phyloP scores from a whole-genome alignment of 2,888 invertebrate genomes.

The Capitulum mitella region DNA sequence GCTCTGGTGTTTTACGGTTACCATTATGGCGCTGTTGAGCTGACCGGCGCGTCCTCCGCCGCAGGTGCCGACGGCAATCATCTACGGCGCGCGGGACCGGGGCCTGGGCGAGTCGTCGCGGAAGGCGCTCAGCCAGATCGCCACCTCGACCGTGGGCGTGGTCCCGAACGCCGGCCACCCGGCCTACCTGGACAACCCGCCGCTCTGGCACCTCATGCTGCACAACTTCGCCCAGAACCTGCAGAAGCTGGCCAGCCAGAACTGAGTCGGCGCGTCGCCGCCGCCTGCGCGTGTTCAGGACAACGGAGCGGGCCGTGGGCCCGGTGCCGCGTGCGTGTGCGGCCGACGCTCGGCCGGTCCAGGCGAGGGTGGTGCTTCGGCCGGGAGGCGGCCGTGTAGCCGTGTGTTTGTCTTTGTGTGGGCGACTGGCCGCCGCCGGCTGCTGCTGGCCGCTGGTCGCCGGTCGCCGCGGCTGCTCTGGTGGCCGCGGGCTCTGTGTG shows the following conservation, averaged over 20 bases:
- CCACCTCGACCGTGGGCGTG: conserved; percentile 41
- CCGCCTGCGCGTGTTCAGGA: neutral
- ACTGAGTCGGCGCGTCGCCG: neutral
- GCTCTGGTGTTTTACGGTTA: too few relatives aligned
- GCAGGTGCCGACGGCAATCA: conserved; percentile 46
- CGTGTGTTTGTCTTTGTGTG: neutral
- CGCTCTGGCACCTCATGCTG: conserved; percentile 44
- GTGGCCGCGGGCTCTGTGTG: too few relatives aligned
- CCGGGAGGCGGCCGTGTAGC: too few relatives aligned
- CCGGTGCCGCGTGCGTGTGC: neutral
- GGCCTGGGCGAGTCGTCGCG: conserved; percentile 41
- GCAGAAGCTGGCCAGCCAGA: neutral
- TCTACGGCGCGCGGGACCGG: conserved; percentile 47
- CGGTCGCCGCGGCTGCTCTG: neutral
- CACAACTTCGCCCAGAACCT: conserved; percentile 42
- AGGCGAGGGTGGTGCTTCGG: neutral
- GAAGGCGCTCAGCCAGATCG: conserved; percentile 42
- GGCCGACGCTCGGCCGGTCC: neutral
- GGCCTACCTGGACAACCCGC: conserved; percentile 46
- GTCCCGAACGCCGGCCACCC: conserved; percentile 46
- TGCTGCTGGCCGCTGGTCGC: neutral
- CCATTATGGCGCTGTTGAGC: too few relatives aligned
- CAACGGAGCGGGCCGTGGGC: neutral
- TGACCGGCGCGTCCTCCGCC: too few relatives aligned
- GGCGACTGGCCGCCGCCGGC: neutral